Base-by-base conservation (phyloP, 2,888 invertebrate genomes). In the Furcula furcula region DNA sequence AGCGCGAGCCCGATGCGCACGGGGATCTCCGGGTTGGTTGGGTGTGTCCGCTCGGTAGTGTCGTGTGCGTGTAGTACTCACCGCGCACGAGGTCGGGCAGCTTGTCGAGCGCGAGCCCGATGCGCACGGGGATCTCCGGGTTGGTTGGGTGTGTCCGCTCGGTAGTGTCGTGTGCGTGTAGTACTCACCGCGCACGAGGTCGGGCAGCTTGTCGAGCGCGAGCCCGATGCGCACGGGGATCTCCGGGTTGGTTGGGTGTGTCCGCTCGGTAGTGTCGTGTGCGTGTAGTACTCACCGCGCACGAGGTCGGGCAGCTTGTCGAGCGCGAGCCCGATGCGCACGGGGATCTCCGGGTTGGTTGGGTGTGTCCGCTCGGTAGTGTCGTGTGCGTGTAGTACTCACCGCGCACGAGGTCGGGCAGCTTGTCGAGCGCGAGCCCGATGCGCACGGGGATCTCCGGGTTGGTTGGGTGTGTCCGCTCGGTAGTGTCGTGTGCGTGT, bases 1-100 rank as follows among this genome's bases (percentile, higher is more conserved):
- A 95, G 85, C 56, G 93, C 93, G 39, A 95, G 90, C 72, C 93
- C 92, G 75, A 96, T 95, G 63, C 95, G 91, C 49, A 96, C 95
- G 18, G 95, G 95, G 55, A 96, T 95, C 85, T 96, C 95, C 10
- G 95, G 95, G 90, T 96, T n/a, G n/a, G n/a, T n/a, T n/a, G n/a
- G n/a, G n/a, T n/a, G n/a, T n/a, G n/a, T n/a, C n/a, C n/a, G n/a
- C n/a, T n/a, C n/a, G n/a, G n/a, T n/a, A n/a, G n/a, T n/a, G n/a
- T n/a, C n/a, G n/a, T n/a, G n/a, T n/a, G n/a, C n/a, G n/a, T n/a
- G n/a, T n/a, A n/a, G n/a, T 2, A 36, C 49, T 34, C 59, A 94
- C 94, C 94, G 89, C 94, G 93, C 57, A 94, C 90, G 35, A 95
- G 89, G 69, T 95, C 95, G 30, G 94, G 92, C 60, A 95, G 92